A percentile compares a stretch with the other conserved stretches of the same genome.
These are phyloP conservation scores for Empidonax alnorum DNA, from an alignment of 2,113 vertebrate genomes.

Conservation along the genomic window DNA sequence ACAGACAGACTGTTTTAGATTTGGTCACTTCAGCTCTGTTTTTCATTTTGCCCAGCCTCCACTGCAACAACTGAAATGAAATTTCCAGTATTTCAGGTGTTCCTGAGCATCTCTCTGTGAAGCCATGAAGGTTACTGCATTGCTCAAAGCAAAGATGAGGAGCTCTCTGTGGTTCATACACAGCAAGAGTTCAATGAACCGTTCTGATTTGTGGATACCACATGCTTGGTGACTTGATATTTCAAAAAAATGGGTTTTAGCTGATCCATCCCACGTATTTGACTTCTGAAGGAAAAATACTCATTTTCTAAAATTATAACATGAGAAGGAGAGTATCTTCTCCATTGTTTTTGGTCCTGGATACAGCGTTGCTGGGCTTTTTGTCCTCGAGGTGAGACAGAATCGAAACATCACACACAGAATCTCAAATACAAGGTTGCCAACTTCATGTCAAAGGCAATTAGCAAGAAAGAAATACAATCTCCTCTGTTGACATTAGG, in stretches of 20 bases:
- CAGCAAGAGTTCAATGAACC: background rate
- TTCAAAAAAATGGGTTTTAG: background rate
- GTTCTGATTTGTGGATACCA: background rate
- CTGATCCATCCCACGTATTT: background rate
- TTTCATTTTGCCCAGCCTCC: background rate
- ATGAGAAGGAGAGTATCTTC: background rate
- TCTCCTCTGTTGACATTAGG: conserved; percentile 28
- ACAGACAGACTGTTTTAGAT: background rate
- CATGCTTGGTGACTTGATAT: background rate
- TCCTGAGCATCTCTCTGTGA: background rate
- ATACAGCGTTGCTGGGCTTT: background rate
- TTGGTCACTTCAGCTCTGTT: background rate
- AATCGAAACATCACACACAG: background rate
- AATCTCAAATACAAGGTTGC: conserved; percentile 18
- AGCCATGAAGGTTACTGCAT: background rate
- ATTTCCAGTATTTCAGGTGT: background rate
- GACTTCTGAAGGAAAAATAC: background rate
- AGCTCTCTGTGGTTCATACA: background rate
- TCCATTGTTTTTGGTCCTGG: background rate
- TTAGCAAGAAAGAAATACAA: conserved; percentile 27
- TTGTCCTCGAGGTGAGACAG: conserved; percentile 17
- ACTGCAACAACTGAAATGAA: background rate
- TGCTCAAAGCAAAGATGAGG: background rate
- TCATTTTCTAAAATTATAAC: fast-evolving
- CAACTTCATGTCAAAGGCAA: conserved; percentile 36